A percentile compares a stretch with the other conserved stretches of the same genome.
phyloP scores from a whole-genome alignment of 2,888 invertebrate genomes.

The Ptycholaimellus sp. region DNA sequence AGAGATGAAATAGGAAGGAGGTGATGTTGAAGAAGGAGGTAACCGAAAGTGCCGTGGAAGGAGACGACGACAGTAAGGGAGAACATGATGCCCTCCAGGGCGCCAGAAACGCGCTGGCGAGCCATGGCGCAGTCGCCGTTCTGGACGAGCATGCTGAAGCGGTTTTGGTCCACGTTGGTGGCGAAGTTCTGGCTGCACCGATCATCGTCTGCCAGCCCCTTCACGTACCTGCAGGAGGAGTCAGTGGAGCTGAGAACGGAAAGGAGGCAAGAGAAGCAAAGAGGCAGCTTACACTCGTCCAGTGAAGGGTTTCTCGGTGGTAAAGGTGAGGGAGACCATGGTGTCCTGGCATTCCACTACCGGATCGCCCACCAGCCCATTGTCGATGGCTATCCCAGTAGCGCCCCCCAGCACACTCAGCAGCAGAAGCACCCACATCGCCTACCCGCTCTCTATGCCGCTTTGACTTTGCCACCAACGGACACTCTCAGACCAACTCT shows the following conservation, averaged over 20 bases:
- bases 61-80: conserved; percentile 19
- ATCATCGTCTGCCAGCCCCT: conserved; percentile 19
- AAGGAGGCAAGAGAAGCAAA: not conserved
- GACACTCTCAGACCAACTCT: no score
- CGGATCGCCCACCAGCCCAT: conserved; percentile 16
- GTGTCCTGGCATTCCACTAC: conserved; percentile 17
- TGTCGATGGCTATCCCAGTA: no score
- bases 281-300: conserved; percentile 13
- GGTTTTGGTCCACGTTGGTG: conserved; percentile 15
- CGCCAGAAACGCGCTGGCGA: conserved; percentile 17
- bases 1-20: no score
- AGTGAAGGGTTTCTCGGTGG: conserved; percentile 19
- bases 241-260: not conserved
- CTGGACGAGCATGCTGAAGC: conserved; percentile 14
- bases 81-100: conserved; percentile 18
- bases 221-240: conserved; percentile 9
- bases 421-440: no score
- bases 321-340: conserved; percentile 18
- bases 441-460: no score
- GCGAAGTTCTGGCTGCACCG: conserved; percentile 17
- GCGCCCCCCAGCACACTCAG: no score
- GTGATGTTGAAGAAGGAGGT: no score
- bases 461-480: no score
- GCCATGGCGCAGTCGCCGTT: conserved; percentile 21
- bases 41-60: conserved; percentile 21